phyloP scores from a whole-genome alignment of 2,888 invertebrate species.

The Brachypalpus laphriformis region DNA sequence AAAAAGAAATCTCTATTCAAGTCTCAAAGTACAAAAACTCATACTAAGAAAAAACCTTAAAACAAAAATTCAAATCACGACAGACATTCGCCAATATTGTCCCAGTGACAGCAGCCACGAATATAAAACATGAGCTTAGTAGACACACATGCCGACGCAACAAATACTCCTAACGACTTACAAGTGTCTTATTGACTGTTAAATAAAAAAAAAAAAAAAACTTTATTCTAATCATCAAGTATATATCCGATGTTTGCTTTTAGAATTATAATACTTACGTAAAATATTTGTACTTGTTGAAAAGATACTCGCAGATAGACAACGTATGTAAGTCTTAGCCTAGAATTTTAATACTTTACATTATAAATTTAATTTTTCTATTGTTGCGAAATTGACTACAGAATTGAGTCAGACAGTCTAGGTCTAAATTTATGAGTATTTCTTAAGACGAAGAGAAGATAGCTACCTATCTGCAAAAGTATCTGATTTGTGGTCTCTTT shows the following conservation, averaged over 20 bases:
- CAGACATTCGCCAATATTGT: slow-evolving; percentile 35
- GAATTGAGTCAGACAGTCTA: neutral
- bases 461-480: neutral
- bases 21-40: neutral
- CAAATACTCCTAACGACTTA: neutral
- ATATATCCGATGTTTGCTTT: slow-evolving; percentile 6
- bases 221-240: slow-evolving; percentile 13
- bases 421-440: neutral
- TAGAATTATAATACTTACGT: slow-evolving; percentile 18
- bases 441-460: neutral
- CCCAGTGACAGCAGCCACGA: slow-evolving; percentile 30
- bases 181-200: neutral
- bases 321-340: neutral
- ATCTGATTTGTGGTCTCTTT: neutral
- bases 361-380: neutral
- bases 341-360: too few relatives aligned
- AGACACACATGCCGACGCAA: neutral
- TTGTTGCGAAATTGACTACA: neutral
- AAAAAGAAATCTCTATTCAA: neutral
- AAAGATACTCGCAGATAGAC: neutral
- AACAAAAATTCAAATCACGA: slow-evolving; percentile 57
- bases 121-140: slow-evolving; percentile 13
- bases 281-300: neutral
- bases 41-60: neutral
- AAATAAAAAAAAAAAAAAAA: neutral